Evolutionary conservation across 2,888 invertebrate species (phyloP).

Genomic region (Heteromurus nitidus): DNA sequence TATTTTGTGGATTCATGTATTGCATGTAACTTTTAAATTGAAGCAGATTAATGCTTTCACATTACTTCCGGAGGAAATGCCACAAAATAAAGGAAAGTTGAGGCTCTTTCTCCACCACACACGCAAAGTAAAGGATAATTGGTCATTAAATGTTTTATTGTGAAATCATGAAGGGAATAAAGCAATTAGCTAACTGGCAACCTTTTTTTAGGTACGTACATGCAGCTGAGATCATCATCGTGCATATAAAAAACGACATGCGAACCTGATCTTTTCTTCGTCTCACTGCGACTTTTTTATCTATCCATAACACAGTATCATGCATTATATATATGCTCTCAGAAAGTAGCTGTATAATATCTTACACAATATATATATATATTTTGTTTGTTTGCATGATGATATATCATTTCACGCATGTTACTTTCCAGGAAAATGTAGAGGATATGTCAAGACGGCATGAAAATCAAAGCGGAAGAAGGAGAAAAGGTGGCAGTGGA

Average conservation of each 20-base stretch:
- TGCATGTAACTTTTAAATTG: not conserved
- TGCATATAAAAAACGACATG: constrained; percentile 6
- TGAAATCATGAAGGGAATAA: too few species aligned
- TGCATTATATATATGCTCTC: too few species aligned
- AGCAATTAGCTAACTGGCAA: not conserved
- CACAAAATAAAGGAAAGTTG: not conserved
- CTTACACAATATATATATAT: not conserved
- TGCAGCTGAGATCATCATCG: too few species aligned
- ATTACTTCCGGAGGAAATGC: constrained; percentile 3
- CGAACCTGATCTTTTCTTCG: not conserved
- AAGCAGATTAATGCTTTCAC: not conserved
- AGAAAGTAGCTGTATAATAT: not conserved
- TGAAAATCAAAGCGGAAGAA: constrained; percentile 35
- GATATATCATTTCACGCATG: not conserved
- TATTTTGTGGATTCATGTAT: not conserved
- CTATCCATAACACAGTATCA: too few species aligned
- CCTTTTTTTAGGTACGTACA: not conserved
- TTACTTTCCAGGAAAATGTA: constrained; percentile 40
- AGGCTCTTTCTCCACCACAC: not conserved
- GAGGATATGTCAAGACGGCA: constrained; percentile 32
- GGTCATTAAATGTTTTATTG: constrained; percentile 12
- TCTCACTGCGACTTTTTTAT: too few species aligned
- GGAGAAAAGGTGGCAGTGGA: constrained; percentile 44
- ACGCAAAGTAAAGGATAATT: constrained; percentile 7
- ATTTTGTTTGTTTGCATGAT: not conserved